phyloP scores from a whole-genome alignment of 2,797 vertebrate species.

The Pelodytes ibericus region DNA sequence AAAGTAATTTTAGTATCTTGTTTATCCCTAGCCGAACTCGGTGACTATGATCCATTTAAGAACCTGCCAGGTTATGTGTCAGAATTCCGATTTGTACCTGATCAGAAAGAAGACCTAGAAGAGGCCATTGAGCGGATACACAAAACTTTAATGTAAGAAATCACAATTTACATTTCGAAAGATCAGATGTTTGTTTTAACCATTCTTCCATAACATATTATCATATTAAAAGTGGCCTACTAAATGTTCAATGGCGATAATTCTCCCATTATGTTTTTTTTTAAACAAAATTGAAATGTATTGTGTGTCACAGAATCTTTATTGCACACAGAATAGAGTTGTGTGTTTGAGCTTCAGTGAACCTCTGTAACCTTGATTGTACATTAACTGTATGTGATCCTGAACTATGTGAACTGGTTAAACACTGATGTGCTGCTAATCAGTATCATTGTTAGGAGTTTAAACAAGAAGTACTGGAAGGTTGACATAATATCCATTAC shows the following conservation, averaged over 20 bases:
- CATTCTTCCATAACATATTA: too few relatives aligned
- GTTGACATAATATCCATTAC: constrained; percentile 40
- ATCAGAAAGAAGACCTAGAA: constrained; percentile 87
- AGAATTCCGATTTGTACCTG: constrained; percentile 85
- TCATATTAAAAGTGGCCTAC: too few relatives aligned
- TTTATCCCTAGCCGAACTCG: constrained; percentile 78
- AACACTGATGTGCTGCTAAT: constrained; percentile 24
- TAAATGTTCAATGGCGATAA: too few relatives aligned
- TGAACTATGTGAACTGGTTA: constrained; percentile 1
- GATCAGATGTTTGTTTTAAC: too few relatives aligned
- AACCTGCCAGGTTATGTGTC: constrained; percentile 82
- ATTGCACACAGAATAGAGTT: too few relatives aligned
- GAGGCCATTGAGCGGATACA: constrained; percentile 82
- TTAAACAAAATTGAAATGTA: too few relatives aligned
- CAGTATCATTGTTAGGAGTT: constrained; percentile 38
- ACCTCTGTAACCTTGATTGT: background rate
- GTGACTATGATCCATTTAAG: constrained; percentile 84
- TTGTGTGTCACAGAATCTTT: too few relatives aligned
- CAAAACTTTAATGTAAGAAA: constrained; percentile 83
- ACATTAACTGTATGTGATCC: background rate
- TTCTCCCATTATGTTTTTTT: too few relatives aligned
- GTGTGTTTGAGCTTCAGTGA: background rate
- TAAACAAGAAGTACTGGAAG: constrained; percentile 24
- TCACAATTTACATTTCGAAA: too few relatives aligned
- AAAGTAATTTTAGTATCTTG: constrained; percentile 40